Evolutionary conservation across 2,888 invertebrate genomes (phyloP), one percentile per base, ranked within the genome.

Genomic region (Heteromyza rotundicornis): DNA sequence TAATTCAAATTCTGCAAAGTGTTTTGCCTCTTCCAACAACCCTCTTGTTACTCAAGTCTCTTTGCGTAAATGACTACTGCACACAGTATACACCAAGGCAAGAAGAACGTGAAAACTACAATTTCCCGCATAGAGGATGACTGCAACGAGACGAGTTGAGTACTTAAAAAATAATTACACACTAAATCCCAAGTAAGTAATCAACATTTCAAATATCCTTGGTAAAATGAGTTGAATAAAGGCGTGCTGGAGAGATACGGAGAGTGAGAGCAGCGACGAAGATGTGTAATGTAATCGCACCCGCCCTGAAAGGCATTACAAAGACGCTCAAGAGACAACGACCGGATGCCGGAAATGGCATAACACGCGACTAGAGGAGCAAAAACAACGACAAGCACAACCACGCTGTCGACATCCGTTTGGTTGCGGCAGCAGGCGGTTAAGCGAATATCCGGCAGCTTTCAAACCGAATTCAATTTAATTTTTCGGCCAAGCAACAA

Each of bases 151-250:
- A n/a, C 3, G 10, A n/a, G 14, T 3, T n/a, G 40, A 72, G 68
- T 72, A 69, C 70, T 76, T 76, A 74, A 74, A 74, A 74, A 76
- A 76, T 74, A 74, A 76, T 74, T 74, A 74, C 76, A 70, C 74
- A 73, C 67, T 67, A 57, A 59, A 61, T 57, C 52, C 53, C 24
- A 44, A 57, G 71, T 72, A 74, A 74, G 73, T 73, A 74, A 76
- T 74, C 74, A 74, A 68, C 59, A 50, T 40, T 40, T 40, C 40
- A n/a, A n/a, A 40, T 40, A 40, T 40, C 10, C 40, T 40, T 40
- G 40, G 14, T 40, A 40, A 40, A 40, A n/a, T 40, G 40, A n/a
- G 10, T 40, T 40, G n/a, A 7, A 40, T n/a, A 40, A 27, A 27
- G 27, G 27, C 27, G 10, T 10, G n/a, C n/a, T n/a, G n/a, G n/a